A percentile compares a stretch with the other conserved stretches of the same genome.
Conservation (phyloP, 2,888 invertebrate genomes). For the Tholera decimalis region DNA sequence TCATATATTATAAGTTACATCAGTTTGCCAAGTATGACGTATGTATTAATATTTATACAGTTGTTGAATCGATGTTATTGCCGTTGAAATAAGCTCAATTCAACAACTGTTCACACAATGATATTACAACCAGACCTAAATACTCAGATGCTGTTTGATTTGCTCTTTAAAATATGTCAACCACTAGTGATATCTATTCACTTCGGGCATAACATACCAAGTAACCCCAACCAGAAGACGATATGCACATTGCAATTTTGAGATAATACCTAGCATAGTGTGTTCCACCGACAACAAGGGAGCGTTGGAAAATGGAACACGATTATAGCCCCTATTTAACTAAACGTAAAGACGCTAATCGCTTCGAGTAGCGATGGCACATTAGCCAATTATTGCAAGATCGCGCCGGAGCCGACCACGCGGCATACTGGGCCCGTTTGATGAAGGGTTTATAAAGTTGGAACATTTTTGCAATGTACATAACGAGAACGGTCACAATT, state of each 20-base stretch:
- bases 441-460: slow-evolving; percentile 49
- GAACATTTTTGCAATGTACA: slow-evolving; percentile 51
- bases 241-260: slow-evolving; percentile 27
- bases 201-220: slow-evolving; percentile 1
- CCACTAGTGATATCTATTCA: background rate
- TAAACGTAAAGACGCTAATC: slow-evolving; percentile 39
- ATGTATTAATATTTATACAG: no score
- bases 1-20: no score
- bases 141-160: no score
- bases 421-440: slow-evolving; percentile 40
- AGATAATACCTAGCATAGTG: slow-evolving; percentile 9
- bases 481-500: slow-evolving; percentile 57
- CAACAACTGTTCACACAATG: background rate
- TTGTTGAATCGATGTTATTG: no score
- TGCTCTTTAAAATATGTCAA: background rate
- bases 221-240: background rate
- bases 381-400: slow-evolving; percentile 46
- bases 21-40: background rate
- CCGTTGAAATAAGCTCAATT: background rate
- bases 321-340: slow-evolving; percentile 27
- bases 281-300: background rate
- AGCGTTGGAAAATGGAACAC: background rate
- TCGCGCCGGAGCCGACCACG: slow-evolving; percentile 7
- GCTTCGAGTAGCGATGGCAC: slow-evolving; percentile 39
- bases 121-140: background rate